A percentile compares a stretch with the other conserved stretches of the same genome.
phyloP scores from a whole-genome alignment of 1,140 invertebrate species.

The Stratiolaelaps scimitus region DNA sequence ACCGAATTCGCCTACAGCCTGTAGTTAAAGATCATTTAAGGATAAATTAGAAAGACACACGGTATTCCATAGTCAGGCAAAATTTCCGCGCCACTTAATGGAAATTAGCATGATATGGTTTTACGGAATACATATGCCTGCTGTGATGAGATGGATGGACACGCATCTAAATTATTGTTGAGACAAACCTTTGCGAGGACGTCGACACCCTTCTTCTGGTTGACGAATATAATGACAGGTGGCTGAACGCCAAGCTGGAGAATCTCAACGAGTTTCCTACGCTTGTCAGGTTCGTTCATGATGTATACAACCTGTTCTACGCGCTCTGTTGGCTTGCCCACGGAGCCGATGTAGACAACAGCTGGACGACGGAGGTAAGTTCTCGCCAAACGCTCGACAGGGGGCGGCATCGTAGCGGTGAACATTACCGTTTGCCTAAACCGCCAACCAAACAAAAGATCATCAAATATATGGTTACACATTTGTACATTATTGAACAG shows the following conservation, averaged over 20 bases:
- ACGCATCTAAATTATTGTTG: too few species aligned
- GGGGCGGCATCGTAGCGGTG: conserved; percentile 98
- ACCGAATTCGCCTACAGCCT: too few species aligned
- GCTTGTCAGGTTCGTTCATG: conserved; percentile 83
- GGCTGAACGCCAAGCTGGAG: conserved; percentile 59
- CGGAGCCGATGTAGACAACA: conserved; percentile 95
- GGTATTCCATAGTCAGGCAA: too few species aligned
- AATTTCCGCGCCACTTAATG: too few species aligned
- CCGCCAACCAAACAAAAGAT: neutral
- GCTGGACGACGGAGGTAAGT: conserved; percentile 89
- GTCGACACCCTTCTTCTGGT: conserved; percentile 99
- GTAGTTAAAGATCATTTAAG: too few species aligned
- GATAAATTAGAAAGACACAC: too few species aligned
- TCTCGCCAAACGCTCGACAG: conserved; percentile 86
- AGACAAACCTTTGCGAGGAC: conserved; percentile 62
- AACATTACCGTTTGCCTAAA: conserved; percentile 88
- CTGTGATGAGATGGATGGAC: too few species aligned
- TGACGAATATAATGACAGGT: conserved; percentile 98
- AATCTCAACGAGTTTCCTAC: conserved; percentile 50
- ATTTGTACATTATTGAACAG: conserved; percentile 27
- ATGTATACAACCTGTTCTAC: conserved; percentile 96
- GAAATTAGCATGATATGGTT: too few species aligned
- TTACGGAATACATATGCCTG: too few species aligned
- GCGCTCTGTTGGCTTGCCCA: conserved; percentile 92
- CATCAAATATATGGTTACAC: conserved; percentile 12